Base-by-base conservation (phyloP, 35 echinoderm and acorn worm species). In the Apostichopus parvimensis region DNA sequence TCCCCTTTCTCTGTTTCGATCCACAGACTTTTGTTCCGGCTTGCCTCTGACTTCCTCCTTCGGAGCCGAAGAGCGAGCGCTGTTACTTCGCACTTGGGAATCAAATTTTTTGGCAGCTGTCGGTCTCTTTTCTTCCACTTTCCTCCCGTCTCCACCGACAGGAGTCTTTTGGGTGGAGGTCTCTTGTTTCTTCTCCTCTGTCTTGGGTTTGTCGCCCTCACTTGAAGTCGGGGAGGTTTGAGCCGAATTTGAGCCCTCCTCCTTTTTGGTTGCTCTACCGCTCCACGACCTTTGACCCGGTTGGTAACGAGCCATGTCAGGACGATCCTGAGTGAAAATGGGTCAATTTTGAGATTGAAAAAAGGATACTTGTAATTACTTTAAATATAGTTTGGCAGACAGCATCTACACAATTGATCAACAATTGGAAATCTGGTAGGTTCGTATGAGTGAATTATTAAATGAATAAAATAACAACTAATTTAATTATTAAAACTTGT, bases 51-150 rank as follows among this genome's bases (percentile, higher is more conserved):
- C 8, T 15, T 88, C 86, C 64, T 88, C 86, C 86, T 54, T 88
- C 26, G n/a, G 8, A 6, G 17, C 22, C 15, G 86, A 88, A 57
- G 57, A 88, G 18, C 86, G 57, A 53, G 20, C 86, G 72, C 61
- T 34, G 57, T 24, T 87, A 61, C 57, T 65, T 5, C 86, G 57
- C n/a, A 66, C 86, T 21, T 88, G 86, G 9, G 86, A 23, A 4
- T 88, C 86, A 88, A 88, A 88, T 34, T 88, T 88, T 64, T 88
- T 88, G 62, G 86, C 86, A 68, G 86, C 86, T 72, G 62, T 88
- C 21, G 86, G 86, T 34, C 86, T 88, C 86, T 88, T 88, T 73
- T 88, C 86, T 21, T 88, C 86, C 34, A 66, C 24, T 73, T 73
- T 88, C 62, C 72, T 88, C 7, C 6, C 53, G 0, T 68, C 86